These are phyloP conservation scores for Oreochromis grahami DNA, from an alignment of 2,797 vertebrate species.

Conservation along the genomic window DNA sequence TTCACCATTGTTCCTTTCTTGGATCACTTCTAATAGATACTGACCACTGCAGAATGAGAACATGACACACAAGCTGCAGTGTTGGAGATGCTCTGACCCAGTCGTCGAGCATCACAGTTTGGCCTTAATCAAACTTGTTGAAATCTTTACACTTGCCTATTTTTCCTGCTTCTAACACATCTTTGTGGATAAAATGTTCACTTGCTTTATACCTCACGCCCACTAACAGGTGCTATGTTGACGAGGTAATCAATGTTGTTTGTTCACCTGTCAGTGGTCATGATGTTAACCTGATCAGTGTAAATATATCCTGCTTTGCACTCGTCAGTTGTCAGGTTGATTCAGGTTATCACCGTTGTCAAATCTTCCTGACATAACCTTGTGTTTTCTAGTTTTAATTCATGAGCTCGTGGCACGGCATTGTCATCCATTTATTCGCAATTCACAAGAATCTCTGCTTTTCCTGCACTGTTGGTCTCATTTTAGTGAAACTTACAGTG, in stretches of 20 bases:
- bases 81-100: background rate
- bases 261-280: background rate
- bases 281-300: background rate
- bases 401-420: background rate
- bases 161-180: background rate
- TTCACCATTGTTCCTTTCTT: background rate
- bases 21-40: background rate
- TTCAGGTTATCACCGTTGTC: background rate
- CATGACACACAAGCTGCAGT: background rate
- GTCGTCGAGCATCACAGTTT: background rate
- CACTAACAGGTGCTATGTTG: background rate
- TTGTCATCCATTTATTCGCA: background rate
- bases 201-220: background rate
- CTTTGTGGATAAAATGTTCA: background rate
- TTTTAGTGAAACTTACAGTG: background rate
- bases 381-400: background rate
- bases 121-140: background rate
- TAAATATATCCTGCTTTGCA: background rate
- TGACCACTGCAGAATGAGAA: background rate
- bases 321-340: fast-evolving
- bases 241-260: background rate
- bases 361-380: fast-evolving
- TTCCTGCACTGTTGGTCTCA: background rate
- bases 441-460: background rate
- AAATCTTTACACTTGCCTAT: background rate